Conservation (phyloP, 1,140 invertebrate genomes). For the Fopius arisanus region DNA sequence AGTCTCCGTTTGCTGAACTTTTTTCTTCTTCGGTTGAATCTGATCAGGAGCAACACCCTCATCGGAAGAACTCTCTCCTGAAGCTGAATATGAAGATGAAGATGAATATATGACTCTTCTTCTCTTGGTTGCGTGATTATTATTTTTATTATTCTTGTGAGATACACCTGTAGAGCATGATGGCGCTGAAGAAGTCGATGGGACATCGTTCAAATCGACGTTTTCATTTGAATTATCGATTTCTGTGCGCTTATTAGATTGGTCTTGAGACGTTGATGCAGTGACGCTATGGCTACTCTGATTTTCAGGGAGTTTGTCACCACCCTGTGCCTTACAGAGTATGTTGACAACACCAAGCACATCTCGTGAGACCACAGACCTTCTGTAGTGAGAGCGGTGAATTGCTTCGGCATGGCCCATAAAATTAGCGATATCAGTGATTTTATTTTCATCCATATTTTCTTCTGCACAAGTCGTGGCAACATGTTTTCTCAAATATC, state of each 20-base stretch:
- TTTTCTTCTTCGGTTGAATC: background rate
- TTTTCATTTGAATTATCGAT: background rate
- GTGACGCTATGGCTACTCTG: background rate
- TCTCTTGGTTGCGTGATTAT: background rate
- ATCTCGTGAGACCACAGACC: background rate
- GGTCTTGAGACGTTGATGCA: background rate
- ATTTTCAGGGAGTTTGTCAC: background rate
- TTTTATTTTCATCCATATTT: conserved; percentile 16
- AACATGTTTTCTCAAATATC: conserved; percentile 17
- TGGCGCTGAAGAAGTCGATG: too few species aligned
- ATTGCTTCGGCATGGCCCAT: conserved; percentile 26
- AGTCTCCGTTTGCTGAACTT: background rate
- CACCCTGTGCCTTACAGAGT: background rate
- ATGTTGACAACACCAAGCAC: background rate
- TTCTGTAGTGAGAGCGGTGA: background rate
- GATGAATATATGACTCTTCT: background rate
- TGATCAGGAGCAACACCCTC: background rate
- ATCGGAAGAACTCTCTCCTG: background rate
- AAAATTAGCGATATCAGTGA: conserved; percentile 22
- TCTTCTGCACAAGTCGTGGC: conserved; percentile 12
- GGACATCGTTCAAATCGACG: too few species aligned
- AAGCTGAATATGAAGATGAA: background rate
- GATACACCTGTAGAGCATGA: background rate
- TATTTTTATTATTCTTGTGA: background rate
- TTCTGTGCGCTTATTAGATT: background rate